A percentile compares a stretch with the other conserved stretches of the same genome.
Evolutionary conservation across 2,888 invertebrate genomes (phyloP).

Genomic region (Polylopha cassiicola): DNA sequence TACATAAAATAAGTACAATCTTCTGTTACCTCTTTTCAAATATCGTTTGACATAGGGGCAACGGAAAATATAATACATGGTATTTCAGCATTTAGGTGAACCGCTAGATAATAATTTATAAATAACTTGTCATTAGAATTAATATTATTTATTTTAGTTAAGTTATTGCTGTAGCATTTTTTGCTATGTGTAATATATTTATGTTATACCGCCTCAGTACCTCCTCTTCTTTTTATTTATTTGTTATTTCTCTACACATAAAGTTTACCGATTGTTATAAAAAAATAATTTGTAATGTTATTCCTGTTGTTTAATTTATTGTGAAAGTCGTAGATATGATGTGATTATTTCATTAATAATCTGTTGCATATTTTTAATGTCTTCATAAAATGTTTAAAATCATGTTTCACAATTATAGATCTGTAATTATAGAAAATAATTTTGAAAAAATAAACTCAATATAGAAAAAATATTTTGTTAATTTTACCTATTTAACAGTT

Average conservation of each 20-base stretch:
- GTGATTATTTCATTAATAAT: slow-evolving; percentile 5
- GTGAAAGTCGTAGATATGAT: slow-evolving; percentile 12
- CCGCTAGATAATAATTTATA: slow-evolving; percentile 71
- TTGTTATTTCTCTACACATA: slow-evolving; percentile 32
- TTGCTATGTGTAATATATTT: slow-evolving; percentile 62
- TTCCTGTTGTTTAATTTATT: slow-evolving; percentile 11
- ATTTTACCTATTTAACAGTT: background rate
- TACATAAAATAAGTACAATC: slow-evolving; percentile 66
- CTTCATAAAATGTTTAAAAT: slow-evolving; percentile 12
- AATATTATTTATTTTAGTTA: slow-evolving; percentile 73
- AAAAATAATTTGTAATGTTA: slow-evolving; percentile 20
- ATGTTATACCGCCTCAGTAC: slow-evolving; percentile 73
- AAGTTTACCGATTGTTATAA: slow-evolving; percentile 20
- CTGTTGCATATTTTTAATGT: background rate
- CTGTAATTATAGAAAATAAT: slow-evolving; percentile 30
- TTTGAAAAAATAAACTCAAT: slow-evolving; percentile 32
- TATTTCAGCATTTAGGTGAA: slow-evolving; percentile 65
- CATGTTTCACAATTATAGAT: slow-evolving; percentile 17
- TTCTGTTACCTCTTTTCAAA: slow-evolving; percentile 75
- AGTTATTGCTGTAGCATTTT: slow-evolving; percentile 56
- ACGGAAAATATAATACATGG: slow-evolving; percentile 66
- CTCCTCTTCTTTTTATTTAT: slow-evolving; percentile 60
- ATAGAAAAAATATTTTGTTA: slow-evolving; percentile 16
- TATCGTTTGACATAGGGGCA: slow-evolving; percentile 61
- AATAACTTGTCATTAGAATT: slow-evolving; percentile 77